Conservation (phyloP, 2,113 vertebrate species). For the Lutjanus erythropterus region DNA sequence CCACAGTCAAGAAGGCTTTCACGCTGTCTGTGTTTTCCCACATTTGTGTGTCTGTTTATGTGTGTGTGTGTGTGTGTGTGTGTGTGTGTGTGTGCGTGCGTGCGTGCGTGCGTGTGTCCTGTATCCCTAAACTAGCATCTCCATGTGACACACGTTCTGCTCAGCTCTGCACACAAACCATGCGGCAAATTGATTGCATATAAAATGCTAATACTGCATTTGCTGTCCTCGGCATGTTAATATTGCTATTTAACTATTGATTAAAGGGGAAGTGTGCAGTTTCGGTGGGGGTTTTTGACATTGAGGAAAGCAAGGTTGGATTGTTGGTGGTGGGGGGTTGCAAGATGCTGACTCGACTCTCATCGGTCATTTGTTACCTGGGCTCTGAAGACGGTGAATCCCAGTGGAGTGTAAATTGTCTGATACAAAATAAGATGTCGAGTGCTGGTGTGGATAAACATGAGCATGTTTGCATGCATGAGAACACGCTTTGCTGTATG, state of each 20-base stretch:
- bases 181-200: constrained; percentile 74
- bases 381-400: constrained; percentile 34
- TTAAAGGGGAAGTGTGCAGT: constrained; percentile 51
- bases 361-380: constrained; percentile 46
- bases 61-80: neutral
- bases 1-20: constrained; percentile 30
- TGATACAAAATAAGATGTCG: constrained; percentile 33
- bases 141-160: constrained; percentile 43
- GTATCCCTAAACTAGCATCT: constrained; percentile 24
- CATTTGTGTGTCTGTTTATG: neutral
- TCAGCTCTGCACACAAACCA: constrained; percentile 53
- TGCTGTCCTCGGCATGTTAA: constrained; percentile 68
- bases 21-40: constrained; percentile 1
- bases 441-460: constrained; percentile 25
- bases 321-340: neutral
- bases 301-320: constrained; percentile 45
- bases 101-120: constrained; percentile 1
- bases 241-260: constrained; percentile 54
- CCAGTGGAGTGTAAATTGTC: constrained; percentile 42
- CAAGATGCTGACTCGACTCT: constrained; percentile 61
- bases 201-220: constrained; percentile 69
- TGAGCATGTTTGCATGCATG: constrained; percentile 11
- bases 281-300: constrained; percentile 53
- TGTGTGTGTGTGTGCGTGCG: constrained; percentile 4
- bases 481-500: neutral